Base-by-base conservation (phyloP, 2,113 vertebrate species). In the Pseudopipra pipra region DNA sequence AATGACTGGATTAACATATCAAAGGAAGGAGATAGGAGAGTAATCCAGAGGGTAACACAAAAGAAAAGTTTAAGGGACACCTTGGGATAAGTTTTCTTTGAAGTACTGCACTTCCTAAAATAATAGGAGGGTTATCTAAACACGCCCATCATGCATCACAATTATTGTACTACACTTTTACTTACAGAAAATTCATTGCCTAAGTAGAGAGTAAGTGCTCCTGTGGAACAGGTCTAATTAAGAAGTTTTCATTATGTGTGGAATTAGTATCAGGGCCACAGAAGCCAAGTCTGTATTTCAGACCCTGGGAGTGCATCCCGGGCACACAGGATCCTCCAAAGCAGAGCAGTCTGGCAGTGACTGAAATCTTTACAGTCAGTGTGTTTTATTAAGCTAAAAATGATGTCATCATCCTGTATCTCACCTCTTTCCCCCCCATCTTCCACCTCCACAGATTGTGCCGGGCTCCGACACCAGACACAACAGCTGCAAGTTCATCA, bases 1-100 rank as follows among this genome's bases (percentile, higher is more conserved):
- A 95, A 85, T 24, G 68, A 82, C 33, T 66, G 47, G 71, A 96
- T 96, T 96, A 97, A 89, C 93, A 98, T 96, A 97, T 97, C 97
- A 98, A 97, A 98, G 96, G 62, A 90, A 31, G 37, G 44, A 95
- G 91, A 92, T 75, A 96, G 87, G 66, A 95, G 65, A 95, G 56
- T 46, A 96, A 97, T 93, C 90, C 84, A 97, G 93, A 90, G 91
- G 85, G 78, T 92, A 78, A 94, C 94, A 96, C 78, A 86, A 94
- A 96, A 96, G 90, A 93, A 93, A 96, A 96, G 75, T 94, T 84
- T 84, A 95, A 96, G 94, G 89, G 96, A 96, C 83, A 97, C 85
- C 92, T 97, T 89, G 92, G 85, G 80, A 96, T 87, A 73, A 89
- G 78, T 93, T 92, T 95, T 83, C 94, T 97, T 96, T 97, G 92